These are phyloP conservation scores for Margarornis squamiger DNA, from an alignment of 2,797 vertebrate species.

Conservation along the genomic window DNA sequence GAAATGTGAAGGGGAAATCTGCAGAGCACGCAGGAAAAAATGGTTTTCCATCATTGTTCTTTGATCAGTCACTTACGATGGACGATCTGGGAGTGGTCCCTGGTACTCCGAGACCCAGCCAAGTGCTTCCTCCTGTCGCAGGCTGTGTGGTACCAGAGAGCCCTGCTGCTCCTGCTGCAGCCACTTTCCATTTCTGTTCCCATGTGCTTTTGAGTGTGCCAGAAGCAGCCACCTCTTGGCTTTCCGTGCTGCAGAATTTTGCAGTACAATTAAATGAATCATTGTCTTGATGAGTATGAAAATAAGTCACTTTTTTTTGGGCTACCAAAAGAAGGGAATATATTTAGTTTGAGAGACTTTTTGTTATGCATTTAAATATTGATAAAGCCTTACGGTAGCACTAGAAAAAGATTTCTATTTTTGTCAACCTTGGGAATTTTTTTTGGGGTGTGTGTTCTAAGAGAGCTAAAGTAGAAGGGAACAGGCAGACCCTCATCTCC, in stretches of 20 bases:
- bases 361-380: not conserved
- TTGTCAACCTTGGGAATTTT: accelerated
- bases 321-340: not conserved
- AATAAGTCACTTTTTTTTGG: not conserved
- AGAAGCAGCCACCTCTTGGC: not conserved
- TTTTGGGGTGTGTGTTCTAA: not conserved
- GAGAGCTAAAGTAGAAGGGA: not conserved
- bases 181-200: not conserved
- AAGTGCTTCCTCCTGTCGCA: not conserved
- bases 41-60: not conserved
- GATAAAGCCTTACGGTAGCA: not conserved
- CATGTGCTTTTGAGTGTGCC: not conserved
- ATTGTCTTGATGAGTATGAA: not conserved
- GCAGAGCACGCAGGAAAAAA: not conserved
- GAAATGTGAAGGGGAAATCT: not conserved
- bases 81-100: not conserved
- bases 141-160: accelerated
- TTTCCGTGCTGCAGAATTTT: not conserved
- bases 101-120: not conserved
- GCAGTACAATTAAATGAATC: not conserved
- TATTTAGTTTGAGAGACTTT: not conserved
- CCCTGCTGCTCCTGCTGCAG: not conserved
- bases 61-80: accelerated
- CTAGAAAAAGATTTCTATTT: not conserved
- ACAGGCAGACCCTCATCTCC: not conserved